A percentile compares a stretch with the other conserved stretches of the same genome.
These are phyloP conservation scores for Drosophila yooni DNA, from an alignment of 2,888 invertebrate genomes.

Conservation along the genomic window DNA sequence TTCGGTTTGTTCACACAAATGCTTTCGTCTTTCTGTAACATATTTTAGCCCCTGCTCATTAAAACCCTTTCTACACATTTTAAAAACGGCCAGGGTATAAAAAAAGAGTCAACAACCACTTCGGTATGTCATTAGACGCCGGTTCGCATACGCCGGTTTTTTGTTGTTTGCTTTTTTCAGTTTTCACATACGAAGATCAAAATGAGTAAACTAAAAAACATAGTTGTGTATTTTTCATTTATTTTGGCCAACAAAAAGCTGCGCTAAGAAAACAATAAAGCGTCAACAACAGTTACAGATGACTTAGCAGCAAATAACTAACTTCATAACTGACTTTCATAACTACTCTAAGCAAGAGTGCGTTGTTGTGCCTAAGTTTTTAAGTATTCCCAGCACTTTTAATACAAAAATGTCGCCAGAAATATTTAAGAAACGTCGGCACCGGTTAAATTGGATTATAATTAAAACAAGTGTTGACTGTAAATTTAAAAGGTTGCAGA, in stretches of 20 bases:
- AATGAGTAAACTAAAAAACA: constrained; percentile 18
- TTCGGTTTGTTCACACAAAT: not conserved
- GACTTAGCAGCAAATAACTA: constrained; percentile 28
- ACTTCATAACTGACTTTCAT: constrained; percentile 12
- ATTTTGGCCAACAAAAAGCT: constrained; percentile 41
- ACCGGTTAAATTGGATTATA: constrained; percentile 60
- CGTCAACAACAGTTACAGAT: constrained; percentile 57
- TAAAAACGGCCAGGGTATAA: not conserved
- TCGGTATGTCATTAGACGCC: constrained; percentile 66
- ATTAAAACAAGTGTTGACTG: constrained; percentile 23
- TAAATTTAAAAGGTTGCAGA: not conserved
- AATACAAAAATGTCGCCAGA: constrained; percentile 36
- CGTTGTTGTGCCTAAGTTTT: not conserved
- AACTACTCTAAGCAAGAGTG: not conserved
- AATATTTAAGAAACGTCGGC: constrained; percentile 16
- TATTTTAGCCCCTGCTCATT: not conserved
- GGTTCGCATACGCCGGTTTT: constrained; percentile 43
- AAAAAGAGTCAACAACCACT: constrained; percentile 74
- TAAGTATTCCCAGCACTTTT: constrained; percentile 28
- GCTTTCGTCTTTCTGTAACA: not conserved
- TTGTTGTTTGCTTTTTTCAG: constrained; percentile 18
- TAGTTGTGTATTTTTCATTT: constrained; percentile 49
- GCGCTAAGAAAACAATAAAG: constrained; percentile 24
- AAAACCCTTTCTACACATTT: not conserved
- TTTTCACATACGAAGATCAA: constrained; percentile 44